Conservation (phyloP, 2,113 vertebrate genomes). For the Phyllostomus discolor region DNA sequence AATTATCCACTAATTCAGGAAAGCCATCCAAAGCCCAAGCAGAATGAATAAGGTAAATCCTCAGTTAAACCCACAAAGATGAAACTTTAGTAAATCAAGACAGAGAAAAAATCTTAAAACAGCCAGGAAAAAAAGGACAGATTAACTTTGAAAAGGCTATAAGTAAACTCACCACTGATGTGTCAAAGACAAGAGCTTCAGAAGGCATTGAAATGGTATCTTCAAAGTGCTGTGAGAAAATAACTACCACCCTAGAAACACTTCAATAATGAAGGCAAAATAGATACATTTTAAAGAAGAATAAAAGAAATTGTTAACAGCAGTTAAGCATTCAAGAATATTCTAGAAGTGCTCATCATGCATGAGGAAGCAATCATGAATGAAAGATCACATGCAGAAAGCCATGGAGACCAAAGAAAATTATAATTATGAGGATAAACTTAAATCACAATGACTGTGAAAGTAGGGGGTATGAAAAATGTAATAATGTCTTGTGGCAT, state of each 20-base stretch:
- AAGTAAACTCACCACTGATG: neutral
- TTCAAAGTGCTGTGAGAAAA: neutral
- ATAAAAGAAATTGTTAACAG: neutral
- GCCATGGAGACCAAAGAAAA: neutral
- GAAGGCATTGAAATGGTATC: neutral
- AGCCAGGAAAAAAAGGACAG: neutral
- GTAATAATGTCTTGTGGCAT: neutral
- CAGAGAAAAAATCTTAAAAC: neutral
- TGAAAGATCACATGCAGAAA: neutral
- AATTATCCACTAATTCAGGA: neutral
- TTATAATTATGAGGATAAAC: neutral
- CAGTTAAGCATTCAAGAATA: neutral
- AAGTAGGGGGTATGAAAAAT: neutral
- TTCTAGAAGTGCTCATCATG: neutral
- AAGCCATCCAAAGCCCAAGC: neutral
- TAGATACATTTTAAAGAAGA: neutral
- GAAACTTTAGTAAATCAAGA: neutral
- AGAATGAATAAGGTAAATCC: neutral
- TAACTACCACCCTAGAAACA: neutral
- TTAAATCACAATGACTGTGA: neutral
- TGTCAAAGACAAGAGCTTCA: neutral
- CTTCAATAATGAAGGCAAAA: neutral
- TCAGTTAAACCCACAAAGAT: neutral
- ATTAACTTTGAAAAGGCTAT: neutral
- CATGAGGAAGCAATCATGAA: neutral